Percentiles rank a stretch among this genome's conserved stretches.
These are phyloP conservation scores for Scaptodrosophila latifasciaeformis DNA, from an alignment of 2,888 invertebrate species.

Conservation along the genomic window DNA sequence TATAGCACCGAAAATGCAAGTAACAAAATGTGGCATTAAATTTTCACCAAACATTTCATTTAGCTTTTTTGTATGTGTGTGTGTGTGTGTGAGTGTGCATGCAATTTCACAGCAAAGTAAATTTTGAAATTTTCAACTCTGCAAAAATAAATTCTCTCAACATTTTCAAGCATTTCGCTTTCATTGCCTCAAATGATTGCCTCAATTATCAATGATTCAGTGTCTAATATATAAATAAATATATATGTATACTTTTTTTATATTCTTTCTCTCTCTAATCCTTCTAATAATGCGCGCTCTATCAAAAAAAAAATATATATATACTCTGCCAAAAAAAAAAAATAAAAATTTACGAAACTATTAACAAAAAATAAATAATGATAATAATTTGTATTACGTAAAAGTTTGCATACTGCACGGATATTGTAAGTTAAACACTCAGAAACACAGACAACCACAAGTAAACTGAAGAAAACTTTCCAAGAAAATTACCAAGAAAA, in stretches of 20 bases:
- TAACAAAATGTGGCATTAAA: too few species aligned
- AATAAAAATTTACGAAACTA: constrained; percentile 22
- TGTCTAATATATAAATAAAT: constrained; percentile 38
- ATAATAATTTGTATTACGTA: constrained; percentile 34
- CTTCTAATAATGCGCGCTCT: constrained; percentile 51
- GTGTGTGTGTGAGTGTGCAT: neutral
- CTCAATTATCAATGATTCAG: constrained; percentile 32
- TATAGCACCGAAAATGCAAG: neutral
- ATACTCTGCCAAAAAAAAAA: constrained; percentile 5
- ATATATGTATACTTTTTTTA: constrained; percentile 38
- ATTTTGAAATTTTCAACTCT: neutral
- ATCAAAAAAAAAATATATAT: constrained; percentile 18
- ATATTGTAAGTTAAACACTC: constrained; percentile 69
- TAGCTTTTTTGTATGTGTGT: neutral
- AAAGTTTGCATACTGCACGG: constrained; percentile 74
- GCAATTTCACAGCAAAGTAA: neutral
- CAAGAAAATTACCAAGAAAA: constrained; percentile 13
- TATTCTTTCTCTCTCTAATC: constrained; percentile 59
- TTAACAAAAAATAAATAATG: constrained; percentile 26
- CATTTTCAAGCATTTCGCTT: constrained; percentile 34
- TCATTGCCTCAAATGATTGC: constrained; percentile 29
- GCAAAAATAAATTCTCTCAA: neutral
- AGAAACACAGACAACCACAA: constrained; percentile 5
- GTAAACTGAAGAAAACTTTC: constrained; percentile 11
- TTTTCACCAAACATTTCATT: too few species aligned